Evolutionary conservation across 1,140 invertebrate genomes (phyloP), one percentile per base, ranked within the genome.

Genomic region (Polyergus mexicanus): DNA sequence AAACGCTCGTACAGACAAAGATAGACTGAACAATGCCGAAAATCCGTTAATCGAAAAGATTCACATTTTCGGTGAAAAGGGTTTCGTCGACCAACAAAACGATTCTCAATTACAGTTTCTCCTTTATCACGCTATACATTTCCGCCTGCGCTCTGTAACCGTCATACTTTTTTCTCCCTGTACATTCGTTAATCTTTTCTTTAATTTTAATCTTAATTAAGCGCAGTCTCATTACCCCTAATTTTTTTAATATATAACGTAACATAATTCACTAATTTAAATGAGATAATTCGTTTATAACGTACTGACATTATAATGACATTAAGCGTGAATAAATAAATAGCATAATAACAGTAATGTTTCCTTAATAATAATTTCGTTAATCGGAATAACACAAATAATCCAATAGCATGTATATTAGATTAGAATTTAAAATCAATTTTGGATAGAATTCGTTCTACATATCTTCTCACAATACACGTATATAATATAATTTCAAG

Each of bases 1-100:
- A 89, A 89, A 89, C 84, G 88, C 75, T 86, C 69, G 62, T 65
- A 62, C 75, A 72, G 72, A 89, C 87, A 89, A 89, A 89, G 87
- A 76, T 75, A 77, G 54, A 88, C 72, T 83, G 65, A 81, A 81
- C 78, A 81, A 72, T 81, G 51, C 35, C 66, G 66, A 81, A 81
- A 81, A 81, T 81, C 66, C 78, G 51, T 66, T 72, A 71, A 81
- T 81, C 78, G 78, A 58, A 72, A 81, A 72, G 78, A 81, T 81
- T 35, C 78, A 68, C 66, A 38, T 81, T 81, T 71, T 56, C 66
- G 32, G 66, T 44, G 78, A 35, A 16, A 72, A 81, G 7, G 54
- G 66, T 32, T 32, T 41, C 35, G 54, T 72, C 38, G 41, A 35
- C 51, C 35, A 51, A 41, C 65, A 54, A 81, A 81, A 81, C 78